Evolutionary conservation across 1,140 invertebrate species (phyloP), one percentile per base, ranked within the genome.

Genomic region (Geopemphigus sp.): DNA sequence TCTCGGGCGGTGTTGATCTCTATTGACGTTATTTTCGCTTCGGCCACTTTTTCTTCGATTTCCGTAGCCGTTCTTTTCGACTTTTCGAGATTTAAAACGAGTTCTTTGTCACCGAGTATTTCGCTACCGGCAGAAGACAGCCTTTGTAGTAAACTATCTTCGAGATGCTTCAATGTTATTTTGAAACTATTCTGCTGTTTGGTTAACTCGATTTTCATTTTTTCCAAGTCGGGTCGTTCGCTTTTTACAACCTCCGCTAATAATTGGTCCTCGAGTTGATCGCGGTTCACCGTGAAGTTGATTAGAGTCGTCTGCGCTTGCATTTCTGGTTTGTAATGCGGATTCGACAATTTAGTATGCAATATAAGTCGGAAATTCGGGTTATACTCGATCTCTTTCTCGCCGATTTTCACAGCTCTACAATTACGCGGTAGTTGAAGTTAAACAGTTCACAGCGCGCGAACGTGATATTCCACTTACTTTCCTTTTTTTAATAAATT

Each of bases 301-400:
- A 98, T 97, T 6, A 98, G 87, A 4, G 95, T 97, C 22, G 94
- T 94, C 86, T 98, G 95, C 0, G 96, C 96, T 86, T 98, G 96
- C 90, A 98, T 94, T 87, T 98, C 96, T 0, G 95, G 95, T 84
- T 96, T 95, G 84, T 97, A 98, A 86, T 97, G 95, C 6, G 95
- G 96, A 87, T 97, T 98, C 1, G 93, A 95, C 57, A 98, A 84
- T 87, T 98, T 98, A 1, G 96, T 98, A 84, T 98, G 96, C 0
- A 98, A 84, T 81, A 98, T 93, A 0, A 98, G 87, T n/a, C 91
- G 89, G 85, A 98, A 98, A 47, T 89, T 88, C 1, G 89, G 88
- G 86, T 95, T 90, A 84, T 91, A 97, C 84, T 97, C 94, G 53
- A 97, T 90, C 86, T 97, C 95, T 83, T 93, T 93, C 84, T 97